Conservation (phyloP, 2,797 vertebrate genomes). For the Cottoperca gobio region DNA sequence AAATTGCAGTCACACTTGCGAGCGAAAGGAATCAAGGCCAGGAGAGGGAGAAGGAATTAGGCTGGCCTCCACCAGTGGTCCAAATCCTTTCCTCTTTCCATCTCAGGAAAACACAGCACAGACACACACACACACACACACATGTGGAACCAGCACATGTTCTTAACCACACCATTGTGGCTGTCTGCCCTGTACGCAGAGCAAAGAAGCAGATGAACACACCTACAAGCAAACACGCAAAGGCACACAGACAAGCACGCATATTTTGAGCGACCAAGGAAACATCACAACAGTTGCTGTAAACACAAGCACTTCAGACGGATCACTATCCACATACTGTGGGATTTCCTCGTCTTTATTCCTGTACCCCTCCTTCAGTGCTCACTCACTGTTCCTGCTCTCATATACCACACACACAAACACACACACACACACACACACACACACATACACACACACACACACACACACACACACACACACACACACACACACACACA, state of each 20-base stretch:
- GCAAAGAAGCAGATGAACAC: conserved; percentile 51
- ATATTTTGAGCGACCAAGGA: conserved; percentile 47
- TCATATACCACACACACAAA: conserved; percentile 10
- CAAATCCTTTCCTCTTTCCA: conserved; percentile 64
- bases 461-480: conserved; percentile 21
- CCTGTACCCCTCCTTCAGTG: conserved; percentile 4
- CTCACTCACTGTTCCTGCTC: conserved; percentile 23
- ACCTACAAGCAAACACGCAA: conserved; percentile 48
- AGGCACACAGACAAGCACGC: conserved; percentile 18
- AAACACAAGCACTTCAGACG: conserved; percentile 49
- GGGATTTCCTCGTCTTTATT: conserved; percentile 35
- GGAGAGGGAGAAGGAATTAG: conserved; percentile 68
- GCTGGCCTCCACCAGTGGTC: conserved; percentile 54
- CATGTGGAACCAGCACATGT: conserved; percentile 44
- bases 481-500: conserved; percentile 40
- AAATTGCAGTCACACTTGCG: conserved; percentile 86
- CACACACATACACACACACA: conserved; percentile 13
- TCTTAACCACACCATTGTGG: conserved; percentile 45
- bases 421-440: conserved; percentile 12
- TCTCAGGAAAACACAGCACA: conserved; percentile 34
- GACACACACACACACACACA: conserved; percentile 23
- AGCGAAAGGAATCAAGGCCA: conserved; percentile 75
- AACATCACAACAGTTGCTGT: conserved; percentile 48
- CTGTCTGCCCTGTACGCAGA: conserved; percentile 13
- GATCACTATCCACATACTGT: conserved; percentile 16